Conservation (phyloP, 2,797 vertebrate genomes). For the Crocidura indochinensis region DNA sequence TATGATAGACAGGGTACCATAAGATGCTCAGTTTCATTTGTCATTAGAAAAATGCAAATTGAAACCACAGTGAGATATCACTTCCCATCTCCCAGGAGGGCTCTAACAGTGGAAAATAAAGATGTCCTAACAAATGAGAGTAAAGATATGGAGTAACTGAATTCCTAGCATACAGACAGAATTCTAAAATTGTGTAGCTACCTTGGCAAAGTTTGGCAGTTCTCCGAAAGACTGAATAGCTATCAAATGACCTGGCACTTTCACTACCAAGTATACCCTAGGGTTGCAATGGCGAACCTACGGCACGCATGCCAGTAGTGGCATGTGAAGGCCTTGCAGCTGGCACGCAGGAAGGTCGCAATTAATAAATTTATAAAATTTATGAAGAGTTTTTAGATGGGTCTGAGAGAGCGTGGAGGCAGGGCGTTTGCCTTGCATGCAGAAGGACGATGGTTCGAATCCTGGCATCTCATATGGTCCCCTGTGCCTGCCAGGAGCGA, state of each 20-base stretch:
- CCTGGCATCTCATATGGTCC: no score
- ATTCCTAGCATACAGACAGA: neutral
- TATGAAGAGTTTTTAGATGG: no score
- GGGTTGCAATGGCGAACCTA: neutral
- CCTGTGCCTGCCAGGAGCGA: no score
- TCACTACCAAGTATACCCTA: neutral
- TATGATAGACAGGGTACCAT: no score
- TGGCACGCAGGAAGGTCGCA: no score
- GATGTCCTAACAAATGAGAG: neutral
- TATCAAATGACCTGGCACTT: neutral
- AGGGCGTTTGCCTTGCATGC: no score
- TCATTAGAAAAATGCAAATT: neutral
- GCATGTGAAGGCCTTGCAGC: no score
- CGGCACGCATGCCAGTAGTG: no score
- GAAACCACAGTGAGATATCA: neutral
- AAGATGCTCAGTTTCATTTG: neutral
- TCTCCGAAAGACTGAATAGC: neutral
- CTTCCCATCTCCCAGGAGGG: neutral
- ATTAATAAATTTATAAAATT: no score
- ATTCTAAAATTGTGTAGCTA: neutral
- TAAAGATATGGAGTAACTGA: neutral
- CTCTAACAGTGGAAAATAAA: neutral
- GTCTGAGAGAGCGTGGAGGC: no score
- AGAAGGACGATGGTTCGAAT: no score
- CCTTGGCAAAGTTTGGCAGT: neutral